These are phyloP conservation scores for Cryptophagus acutangulus DNA, from an alignment of 2,888 invertebrate species.

Conservation along the genomic window DNA sequence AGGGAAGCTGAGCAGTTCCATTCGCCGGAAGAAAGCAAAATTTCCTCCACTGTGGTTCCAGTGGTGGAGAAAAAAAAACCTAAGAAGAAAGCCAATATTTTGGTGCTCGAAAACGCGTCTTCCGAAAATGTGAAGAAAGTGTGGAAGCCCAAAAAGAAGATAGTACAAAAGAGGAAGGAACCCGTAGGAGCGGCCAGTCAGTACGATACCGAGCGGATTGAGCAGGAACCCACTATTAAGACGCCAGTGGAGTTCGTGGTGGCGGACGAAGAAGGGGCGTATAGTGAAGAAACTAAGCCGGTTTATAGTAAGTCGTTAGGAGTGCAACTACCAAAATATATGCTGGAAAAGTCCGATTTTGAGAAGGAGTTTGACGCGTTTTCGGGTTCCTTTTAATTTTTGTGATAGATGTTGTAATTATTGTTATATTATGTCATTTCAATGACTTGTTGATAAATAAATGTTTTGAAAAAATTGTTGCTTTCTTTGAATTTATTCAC, in stretches of 20 bases:
- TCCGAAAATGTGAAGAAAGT: constrained; percentile 25
- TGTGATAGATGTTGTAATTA: no score
- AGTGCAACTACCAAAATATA: constrained; percentile 62
- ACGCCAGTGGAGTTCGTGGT: constrained; percentile 52
- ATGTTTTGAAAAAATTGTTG: no score
- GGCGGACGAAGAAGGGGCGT: constrained; percentile 56
- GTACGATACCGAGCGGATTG: constrained; percentile 15
- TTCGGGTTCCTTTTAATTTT: constrained; percentile 30
- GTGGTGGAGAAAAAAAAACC: constrained; percentile 20
- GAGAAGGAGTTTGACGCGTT: constrained; percentile 62
- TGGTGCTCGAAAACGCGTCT: constrained; percentile 30
- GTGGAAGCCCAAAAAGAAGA: constrained; percentile 17
- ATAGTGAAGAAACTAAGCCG: constrained; percentile 63
- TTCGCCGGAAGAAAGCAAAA: constrained; percentile 21
- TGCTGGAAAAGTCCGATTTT: constrained; percentile 63
- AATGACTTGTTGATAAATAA: no score
- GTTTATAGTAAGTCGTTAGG: constrained; percentile 61
- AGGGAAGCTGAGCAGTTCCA: constrained; percentile 61
- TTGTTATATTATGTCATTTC: no score
- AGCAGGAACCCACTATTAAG: constrained; percentile 41
- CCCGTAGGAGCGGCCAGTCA: constrained; percentile 13
- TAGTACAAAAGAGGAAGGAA: constrained; percentile 18
- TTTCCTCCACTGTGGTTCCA: constrained; percentile 16
- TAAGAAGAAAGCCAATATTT: constrained; percentile 22
- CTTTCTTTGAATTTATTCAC: no score